Conservation (phyloP, 1,140 invertebrate genomes). For the Heliconius himera region DNA sequence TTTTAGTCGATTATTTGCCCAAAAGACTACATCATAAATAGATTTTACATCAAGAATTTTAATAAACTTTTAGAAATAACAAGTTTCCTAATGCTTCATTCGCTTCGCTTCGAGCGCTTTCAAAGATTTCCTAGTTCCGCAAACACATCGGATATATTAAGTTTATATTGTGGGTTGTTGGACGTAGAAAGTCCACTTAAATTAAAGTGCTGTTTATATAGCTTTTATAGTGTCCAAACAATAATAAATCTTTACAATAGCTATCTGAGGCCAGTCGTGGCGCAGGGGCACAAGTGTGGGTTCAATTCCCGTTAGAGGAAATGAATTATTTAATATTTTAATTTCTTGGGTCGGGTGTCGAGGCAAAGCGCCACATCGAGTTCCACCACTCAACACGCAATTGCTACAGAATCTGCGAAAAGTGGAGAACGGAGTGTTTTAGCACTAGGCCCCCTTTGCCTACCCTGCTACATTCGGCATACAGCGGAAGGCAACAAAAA, state of each 20-base stretch:
- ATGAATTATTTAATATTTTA: neutral
- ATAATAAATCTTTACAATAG: neutral
- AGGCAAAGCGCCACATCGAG: neutral
- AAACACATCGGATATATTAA: slow-evolving; percentile 14
- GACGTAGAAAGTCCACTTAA: neutral
- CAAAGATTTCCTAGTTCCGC: slow-evolving; percentile 11
- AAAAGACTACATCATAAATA: too few species aligned
- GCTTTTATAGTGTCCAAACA: neutral
- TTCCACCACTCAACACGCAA: neutral
- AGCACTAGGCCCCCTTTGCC: too few species aligned
- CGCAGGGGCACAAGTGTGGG: neutral
- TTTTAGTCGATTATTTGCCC: too few species aligned
- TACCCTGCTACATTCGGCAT: too few species aligned
- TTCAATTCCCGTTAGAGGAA: neutral
- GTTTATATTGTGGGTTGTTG: neutral
- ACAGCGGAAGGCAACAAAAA: too few species aligned
- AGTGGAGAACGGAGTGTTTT: too few species aligned
- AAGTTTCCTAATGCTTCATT: neutral
- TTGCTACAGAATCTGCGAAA: too few species aligned
- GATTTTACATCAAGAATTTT: neutral
- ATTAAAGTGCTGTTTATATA: neutral
- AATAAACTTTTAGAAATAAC: neutral
- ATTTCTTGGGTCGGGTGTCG: neutral
- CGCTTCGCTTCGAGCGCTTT: neutral
- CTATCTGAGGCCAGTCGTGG: too few species aligned